Evolutionary conservation across 2,113 vertebrate species (phyloP), one percentile per base, ranked within the genome.

Genomic region (Eclectus roratus): DNA sequence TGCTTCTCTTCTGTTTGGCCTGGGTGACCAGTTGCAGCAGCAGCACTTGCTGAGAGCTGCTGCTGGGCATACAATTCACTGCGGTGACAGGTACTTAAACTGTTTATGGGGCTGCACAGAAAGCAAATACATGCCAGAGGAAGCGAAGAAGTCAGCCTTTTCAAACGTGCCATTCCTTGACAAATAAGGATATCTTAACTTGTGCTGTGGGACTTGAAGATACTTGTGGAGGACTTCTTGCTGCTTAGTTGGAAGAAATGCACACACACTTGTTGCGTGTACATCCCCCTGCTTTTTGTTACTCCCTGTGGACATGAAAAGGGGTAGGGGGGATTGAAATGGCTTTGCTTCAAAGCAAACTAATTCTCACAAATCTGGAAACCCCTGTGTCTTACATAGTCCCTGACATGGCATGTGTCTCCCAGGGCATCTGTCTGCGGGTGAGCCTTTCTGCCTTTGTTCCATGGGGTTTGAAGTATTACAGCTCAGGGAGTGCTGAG

Each of bases 321-420:
- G 18, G 44, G 13, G 2, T 1, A 2, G 3, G 0, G 9, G 2
- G 12, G 5, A 6, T 17, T 64, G 47, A 77, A 80, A 52, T 80
- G 13, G 11, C 16, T 60, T 77, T 52, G 44, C 11, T 64, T 84
- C 11, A 60, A 46, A 60, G 33, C 31, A 64, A 23, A 58, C 47
- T 80, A 11, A 17, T 76, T 66, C 25, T 71, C 11, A 35, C 28
- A 29, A 50, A 73, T 29, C 9, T 74, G 37, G 23, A 58, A 76
- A 35, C 25, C 33, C 2, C 7, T 31, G 5, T 61, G 21, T 69
- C 31, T 33, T 65, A 21, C 3, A 4, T 44, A 64, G 53, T 55
- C 65, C 7, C 10, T 64, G 39, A 13, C 4, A 14, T 14, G 52
- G 28, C 31, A 16, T 29, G 39, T 41, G 17, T 69, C 85, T 77